A percentile compares a stretch with the other conserved stretches of the same genome.
Conservation (phyloP, 2,113 vertebrate genomes). For the Hippocampus zosterae region DNA sequence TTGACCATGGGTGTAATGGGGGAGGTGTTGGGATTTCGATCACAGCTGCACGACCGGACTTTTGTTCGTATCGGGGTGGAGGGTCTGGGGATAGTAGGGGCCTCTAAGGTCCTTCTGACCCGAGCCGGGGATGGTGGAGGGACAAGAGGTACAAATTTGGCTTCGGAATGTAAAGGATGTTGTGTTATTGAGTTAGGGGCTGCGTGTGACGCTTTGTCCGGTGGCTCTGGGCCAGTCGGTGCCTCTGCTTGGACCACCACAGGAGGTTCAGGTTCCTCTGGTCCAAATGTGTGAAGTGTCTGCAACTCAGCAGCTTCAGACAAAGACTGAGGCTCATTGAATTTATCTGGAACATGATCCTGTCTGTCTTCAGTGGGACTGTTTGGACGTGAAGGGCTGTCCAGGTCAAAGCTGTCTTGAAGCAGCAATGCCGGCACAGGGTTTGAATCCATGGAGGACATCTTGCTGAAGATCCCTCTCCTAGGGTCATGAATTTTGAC, state of each 20-base stretch:
- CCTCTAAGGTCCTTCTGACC: slow-evolving; percentile 53
- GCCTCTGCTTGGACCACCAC: slow-evolving; percentile 25
- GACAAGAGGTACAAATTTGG: slow-evolving; percentile 29
- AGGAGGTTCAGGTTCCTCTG: slow-evolving; percentile 19
- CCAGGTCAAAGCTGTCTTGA: slow-evolving; percentile 53
- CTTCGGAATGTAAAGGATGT: slow-evolving; percentile 10
- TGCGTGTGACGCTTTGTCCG: slow-evolving; percentile 17
- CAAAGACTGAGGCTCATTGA: slow-evolving; percentile 26
- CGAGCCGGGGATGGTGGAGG: slow-evolving; percentile 57
- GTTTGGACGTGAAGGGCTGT: slow-evolving; percentile 41
- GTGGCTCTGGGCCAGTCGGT: slow-evolving; percentile 9
- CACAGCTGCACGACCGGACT: slow-evolving; percentile 51
- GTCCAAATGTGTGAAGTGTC: slow-evolving; percentile 12
- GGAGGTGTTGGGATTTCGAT: slow-evolving; percentile 65
- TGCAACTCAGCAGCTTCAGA: slow-evolving; percentile 31
- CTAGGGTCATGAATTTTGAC: slow-evolving; percentile 75
- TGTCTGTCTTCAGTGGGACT: slow-evolving; percentile 65
- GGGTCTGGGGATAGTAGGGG: slow-evolving; percentile 16
- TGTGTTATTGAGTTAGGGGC: slow-evolving; percentile 15
- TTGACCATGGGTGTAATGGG: slow-evolving; percentile 54
- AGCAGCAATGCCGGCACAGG: slow-evolving; percentile 22
- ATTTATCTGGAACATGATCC: slow-evolving; percentile 33
- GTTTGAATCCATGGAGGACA: slow-evolving; percentile 75
- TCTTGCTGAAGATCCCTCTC: slow-evolving; percentile 68
- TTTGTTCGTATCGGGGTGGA: slow-evolving; percentile 31